Evolutionary conservation across 53 echinoderm and acorn worm species (phyloP).

Genomic region (Hippasteria phrygiana): DNA sequence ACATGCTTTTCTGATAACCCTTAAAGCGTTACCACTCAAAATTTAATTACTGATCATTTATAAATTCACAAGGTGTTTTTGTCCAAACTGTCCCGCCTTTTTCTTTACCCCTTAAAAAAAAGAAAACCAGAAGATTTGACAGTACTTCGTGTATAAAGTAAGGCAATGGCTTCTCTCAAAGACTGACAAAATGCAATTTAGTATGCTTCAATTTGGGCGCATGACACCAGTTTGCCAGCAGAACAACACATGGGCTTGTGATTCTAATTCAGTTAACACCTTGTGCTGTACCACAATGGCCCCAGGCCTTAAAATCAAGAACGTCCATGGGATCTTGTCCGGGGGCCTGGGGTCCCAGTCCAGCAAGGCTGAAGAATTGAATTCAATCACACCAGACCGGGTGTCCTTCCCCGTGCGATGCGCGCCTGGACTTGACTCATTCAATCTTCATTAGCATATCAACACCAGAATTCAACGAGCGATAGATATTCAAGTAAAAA

Average conservation of each 20-base stretch:
- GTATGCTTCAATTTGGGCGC: conserved; percentile 15
- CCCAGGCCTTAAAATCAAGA: neutral
- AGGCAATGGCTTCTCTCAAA: neutral
- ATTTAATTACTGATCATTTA: neutral
- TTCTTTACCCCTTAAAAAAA: neutral
- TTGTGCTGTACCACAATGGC: conserved; percentile 22
- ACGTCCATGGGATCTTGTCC: neutral
- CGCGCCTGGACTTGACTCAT: conserved; percentile 39
- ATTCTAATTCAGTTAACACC: conserved; percentile 52
- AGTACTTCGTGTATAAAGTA: neutral
- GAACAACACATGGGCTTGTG: conserved; percentile 33
- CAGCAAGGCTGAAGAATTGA: conserved; percentile 34
- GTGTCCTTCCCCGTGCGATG: neutral
- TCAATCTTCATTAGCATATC: conserved; percentile 59
- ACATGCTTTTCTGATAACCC: neutral
- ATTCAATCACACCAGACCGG: conserved; percentile 45
- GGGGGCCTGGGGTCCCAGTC: neutral
- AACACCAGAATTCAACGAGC: conserved; percentile 28
- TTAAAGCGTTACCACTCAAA: neutral
- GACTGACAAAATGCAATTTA: conserved; percentile 1
- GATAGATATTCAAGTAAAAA: conserved; percentile 40
- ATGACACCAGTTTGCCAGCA: conserved; percentile 39
- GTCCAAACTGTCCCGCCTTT: conserved; percentile 25
- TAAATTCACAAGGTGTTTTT: neutral
- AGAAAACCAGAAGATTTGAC: neutral